Conservation (phyloP, 2,113 vertebrate genomes). For the Shinisaurus crocodilurus region DNA sequence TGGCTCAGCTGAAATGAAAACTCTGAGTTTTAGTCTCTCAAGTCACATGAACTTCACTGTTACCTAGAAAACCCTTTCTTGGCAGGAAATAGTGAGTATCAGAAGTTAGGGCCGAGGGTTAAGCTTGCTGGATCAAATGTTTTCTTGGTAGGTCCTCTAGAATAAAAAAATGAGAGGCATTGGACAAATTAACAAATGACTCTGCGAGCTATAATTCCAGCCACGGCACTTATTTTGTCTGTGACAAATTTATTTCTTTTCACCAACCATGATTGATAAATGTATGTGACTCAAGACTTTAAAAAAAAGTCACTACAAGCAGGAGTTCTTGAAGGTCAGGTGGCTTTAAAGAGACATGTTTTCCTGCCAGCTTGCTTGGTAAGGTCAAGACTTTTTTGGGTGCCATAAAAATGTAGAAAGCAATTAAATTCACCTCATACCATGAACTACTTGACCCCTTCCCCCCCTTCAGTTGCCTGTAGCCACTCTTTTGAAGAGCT, state of each 20-base stretch:
- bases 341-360: conserved; percentile 62
- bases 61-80: neutral
- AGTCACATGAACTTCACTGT: too few species aligned
- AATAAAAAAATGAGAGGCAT: neutral
- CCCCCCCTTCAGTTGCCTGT: conserved; percentile 34
- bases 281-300: conserved; percentile 58
- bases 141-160: conserved; percentile 17
- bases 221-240: conserved; percentile 7
- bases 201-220: conserved; percentile 29
- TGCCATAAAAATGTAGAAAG: conserved; percentile 65
- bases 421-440: conserved; percentile 71
- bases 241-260: conserved; percentile 56
- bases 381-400: conserved; percentile 62
- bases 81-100: rapidly evolving
- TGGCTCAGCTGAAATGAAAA: neutral
- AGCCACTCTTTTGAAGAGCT: conserved; percentile 26
- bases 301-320: conserved; percentile 55
- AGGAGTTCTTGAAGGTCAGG: conserved; percentile 66
- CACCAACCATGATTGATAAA: conserved; percentile 52
- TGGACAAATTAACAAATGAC: conserved; percentile 47
- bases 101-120: neutral
- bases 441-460: conserved; percentile 55
- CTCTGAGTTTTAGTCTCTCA: neutral
- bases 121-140: conserved; percentile 17
- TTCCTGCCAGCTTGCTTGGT: conserved; percentile 60